Evolutionary conservation across 2,113 vertebrate species (phyloP).

Genomic region (Pungitius pungitius): DNA sequence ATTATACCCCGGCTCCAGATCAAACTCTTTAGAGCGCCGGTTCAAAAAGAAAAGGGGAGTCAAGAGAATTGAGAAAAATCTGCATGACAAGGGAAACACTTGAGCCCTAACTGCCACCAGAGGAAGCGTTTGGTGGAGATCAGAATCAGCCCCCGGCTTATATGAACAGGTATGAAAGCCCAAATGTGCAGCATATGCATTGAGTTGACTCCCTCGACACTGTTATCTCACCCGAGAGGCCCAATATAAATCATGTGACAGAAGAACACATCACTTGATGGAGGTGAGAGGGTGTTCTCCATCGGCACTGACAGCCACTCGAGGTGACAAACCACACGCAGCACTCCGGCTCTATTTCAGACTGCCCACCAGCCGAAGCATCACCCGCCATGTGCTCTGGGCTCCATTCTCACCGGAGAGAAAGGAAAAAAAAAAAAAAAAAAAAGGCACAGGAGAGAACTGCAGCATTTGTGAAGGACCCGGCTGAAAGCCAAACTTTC

Average conservation of each 20-base stretch:
- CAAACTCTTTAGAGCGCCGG: neutral
- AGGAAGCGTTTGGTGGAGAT: constrained; percentile 21
- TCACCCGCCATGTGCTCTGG: constrained; percentile 65
- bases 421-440: too few species aligned
- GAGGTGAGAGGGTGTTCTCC: constrained; percentile 39
- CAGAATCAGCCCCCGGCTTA: neutral
- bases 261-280: constrained; percentile 24
- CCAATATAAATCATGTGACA: neutral
- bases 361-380: constrained; percentile 57
- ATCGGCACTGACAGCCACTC: constrained; percentile 40
- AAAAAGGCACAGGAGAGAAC: constrained; percentile 40
- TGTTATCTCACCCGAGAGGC: neutral
- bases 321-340: constrained; percentile 55
- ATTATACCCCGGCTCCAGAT: neutral
- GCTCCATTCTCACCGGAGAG: constrained; percentile 35
- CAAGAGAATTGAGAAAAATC: constrained; percentile 10
- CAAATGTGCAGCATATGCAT: constrained; percentile 5
- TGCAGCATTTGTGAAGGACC: constrained; percentile 49
- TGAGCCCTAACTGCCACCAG: constrained; percentile 10
- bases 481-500: constrained; percentile 53
- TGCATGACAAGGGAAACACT: constrained; percentile 17
- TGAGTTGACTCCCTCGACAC: constrained; percentile 7
- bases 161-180: neutral
- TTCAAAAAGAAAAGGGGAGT: neutral
- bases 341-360: constrained; percentile 61